Evolutionary conservation across 2,888 invertebrate species (phyloP), one percentile per base, ranked within the genome.

Genomic region (Cabera pusaria): DNA sequence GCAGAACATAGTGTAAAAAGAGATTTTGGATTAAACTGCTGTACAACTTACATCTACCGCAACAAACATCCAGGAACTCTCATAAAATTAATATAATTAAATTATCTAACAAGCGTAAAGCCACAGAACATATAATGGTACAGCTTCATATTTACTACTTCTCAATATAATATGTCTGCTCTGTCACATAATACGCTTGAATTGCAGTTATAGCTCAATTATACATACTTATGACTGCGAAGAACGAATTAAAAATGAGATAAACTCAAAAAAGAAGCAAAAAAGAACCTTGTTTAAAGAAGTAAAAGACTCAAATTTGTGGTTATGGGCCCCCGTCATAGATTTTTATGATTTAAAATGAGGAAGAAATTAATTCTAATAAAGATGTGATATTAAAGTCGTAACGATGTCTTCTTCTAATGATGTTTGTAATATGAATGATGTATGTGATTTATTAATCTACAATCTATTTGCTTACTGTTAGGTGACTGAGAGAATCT

Each of bases 161-260:
- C 14, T 29, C 8, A 6, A 9, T 21, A 29, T 29, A 14, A 29
- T 28, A 23, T 28, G 25, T 29, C 20, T 24, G 24, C 36, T n/a
- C n/a, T 39, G 46, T 36, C 49, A 18, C 32, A 38, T 44, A 33
- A 46, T 46, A 46, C 46, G 25, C 25, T 44, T 27, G 33, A 41
- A 39, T 34, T 37, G 33, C 46, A 39, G 43, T 46, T 44, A 44
- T 35, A 29, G 33, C 41, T 50, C 44, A 42, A 46, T 41, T 42
- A 38, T 29, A 19, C 40, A 41, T 41, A 35, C 34, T 45, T 45
- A 43, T 26, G 37, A 23, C 45, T 41, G 36, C 38, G 27, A 31
- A 25, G 24, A 37, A 27, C 18, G 31, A 45, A 39, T 45, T 44
- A 31, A 29, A 27, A 19, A 28, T 39, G 32, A 42, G 33, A 33